phyloP scores from a whole-genome alignment of 2,113 vertebrate species.

The Datnioides undecimradiatus region DNA sequence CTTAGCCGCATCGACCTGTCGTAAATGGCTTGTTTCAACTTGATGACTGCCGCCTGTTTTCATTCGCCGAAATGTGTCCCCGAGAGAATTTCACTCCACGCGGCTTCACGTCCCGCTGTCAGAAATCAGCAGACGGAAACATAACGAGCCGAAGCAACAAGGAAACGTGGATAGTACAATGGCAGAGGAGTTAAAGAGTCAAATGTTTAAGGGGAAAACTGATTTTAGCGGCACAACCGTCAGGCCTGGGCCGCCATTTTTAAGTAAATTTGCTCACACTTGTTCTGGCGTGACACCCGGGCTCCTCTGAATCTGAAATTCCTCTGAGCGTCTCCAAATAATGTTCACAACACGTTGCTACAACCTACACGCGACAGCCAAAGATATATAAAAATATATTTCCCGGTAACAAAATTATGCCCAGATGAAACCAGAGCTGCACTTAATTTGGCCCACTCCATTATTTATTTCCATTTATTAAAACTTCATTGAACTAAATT shows the following conservation, averaged over 20 bases:
- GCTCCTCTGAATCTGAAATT: background rate
- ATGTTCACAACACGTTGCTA: background rate
- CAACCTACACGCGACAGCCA: background rate
- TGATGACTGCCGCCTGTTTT: background rate
- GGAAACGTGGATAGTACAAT: background rate
- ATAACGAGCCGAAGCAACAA: background rate
- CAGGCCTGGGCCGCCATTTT: background rate
- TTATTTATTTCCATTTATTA: background rate
- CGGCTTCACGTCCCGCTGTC: background rate
- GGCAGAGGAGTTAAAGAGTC: background rate
- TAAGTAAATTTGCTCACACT: background rate
- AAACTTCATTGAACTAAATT: conserved; percentile 32
- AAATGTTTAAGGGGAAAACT: no score
- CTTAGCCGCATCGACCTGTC: background rate
- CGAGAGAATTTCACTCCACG: background rate
- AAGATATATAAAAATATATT: background rate
- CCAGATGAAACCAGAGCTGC: conserved; percentile 1
- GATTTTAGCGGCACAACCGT: no score
- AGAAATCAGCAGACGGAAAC: background rate
- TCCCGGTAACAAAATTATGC: background rate
- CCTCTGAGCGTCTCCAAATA: background rate
- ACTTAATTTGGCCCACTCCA: background rate
- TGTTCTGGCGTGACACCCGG: background rate
- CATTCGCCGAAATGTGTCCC: background rate
- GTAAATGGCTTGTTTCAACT: background rate